A percentile compares a stretch with the other conserved stretches of the same genome.
phyloP scores from a whole-genome alignment of 1,140 invertebrate genomes.

The Gonatopus flavifemur region DNA sequence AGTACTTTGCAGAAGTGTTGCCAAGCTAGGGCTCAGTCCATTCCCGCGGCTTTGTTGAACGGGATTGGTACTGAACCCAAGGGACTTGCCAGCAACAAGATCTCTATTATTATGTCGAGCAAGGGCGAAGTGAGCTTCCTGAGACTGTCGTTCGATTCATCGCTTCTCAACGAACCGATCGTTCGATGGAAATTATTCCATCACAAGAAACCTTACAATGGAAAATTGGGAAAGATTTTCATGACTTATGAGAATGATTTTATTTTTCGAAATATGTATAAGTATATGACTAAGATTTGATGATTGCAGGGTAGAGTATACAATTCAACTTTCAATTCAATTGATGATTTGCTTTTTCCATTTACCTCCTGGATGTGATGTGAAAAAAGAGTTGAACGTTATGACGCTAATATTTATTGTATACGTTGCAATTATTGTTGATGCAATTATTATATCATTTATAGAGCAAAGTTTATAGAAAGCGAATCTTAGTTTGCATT shows the following conservation, averaged over 20 bases:
- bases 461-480: no score
- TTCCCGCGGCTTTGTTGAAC: slow-evolving; percentile 38
- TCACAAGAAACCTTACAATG: background rate
- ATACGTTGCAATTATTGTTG: no score
- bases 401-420: no score
- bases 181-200: slow-evolving; percentile 25
- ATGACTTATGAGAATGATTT: background rate
- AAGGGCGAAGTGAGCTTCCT: slow-evolving; percentile 37
- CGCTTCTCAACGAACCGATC: slow-evolving; percentile 20
- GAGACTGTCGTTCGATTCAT: slow-evolving; percentile 33
- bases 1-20: slow-evolving; percentile 28
- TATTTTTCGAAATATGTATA: background rate
- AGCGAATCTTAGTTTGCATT: no score
- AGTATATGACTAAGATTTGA: background rate
- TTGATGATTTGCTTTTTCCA: background rate
- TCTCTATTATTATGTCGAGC: slow-evolving; percentile 41
- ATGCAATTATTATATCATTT: no score
- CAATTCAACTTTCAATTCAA: background rate
- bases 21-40: slow-evolving; percentile 31
- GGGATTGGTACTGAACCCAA: slow-evolving; percentile 37
- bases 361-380: background rate
- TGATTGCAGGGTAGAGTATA: background rate
- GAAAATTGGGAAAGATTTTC: background rate
- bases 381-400: no score
- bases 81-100: slow-evolving; percentile 33